phyloP scores from a whole-genome alignment of 2,113 vertebrate species.

The Vombatus ursinus region DNA sequence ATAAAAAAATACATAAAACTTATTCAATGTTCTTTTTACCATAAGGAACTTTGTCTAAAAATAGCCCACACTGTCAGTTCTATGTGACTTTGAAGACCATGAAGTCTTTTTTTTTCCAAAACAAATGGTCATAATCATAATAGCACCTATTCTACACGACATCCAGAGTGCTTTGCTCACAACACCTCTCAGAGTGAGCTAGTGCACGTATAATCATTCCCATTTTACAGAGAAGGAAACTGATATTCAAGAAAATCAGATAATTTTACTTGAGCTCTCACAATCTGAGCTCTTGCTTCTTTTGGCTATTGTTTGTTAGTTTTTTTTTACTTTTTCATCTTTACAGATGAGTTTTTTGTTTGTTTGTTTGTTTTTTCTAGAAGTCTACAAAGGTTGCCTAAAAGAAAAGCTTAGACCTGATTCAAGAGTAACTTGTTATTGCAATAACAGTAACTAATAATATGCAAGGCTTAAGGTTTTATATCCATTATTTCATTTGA shows the following conservation, averaged over 20 bases:
- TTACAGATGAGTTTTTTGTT: not conserved
- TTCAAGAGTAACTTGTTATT: not conserved
- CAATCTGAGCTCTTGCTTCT: not conserved
- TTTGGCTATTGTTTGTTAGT: not conserved
- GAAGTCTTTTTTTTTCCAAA: not conserved
- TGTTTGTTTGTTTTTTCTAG: not conserved
- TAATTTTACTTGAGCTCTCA: not conserved
- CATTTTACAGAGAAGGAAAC: not conserved
- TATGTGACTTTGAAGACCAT: not conserved
- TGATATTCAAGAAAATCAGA: not conserved
- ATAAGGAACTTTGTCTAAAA: not conserved
- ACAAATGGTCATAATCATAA: not conserved
- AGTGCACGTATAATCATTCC: not conserved
- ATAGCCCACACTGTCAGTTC: not conserved
- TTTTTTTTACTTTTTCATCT: not conserved
- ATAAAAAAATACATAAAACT: not conserved
- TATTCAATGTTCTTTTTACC: not conserved
- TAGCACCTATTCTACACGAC: not conserved
- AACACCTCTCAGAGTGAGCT: not conserved
- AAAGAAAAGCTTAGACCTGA: not conserved
- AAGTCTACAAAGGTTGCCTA: not conserved
- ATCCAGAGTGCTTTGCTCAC: not conserved
- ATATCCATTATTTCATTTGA: not conserved
- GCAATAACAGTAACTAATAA: not conserved
- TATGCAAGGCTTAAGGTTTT: not conserved